Conservation (phyloP, 2,888 invertebrate genomes). For the Trichogramma dendrolimi region DNA sequence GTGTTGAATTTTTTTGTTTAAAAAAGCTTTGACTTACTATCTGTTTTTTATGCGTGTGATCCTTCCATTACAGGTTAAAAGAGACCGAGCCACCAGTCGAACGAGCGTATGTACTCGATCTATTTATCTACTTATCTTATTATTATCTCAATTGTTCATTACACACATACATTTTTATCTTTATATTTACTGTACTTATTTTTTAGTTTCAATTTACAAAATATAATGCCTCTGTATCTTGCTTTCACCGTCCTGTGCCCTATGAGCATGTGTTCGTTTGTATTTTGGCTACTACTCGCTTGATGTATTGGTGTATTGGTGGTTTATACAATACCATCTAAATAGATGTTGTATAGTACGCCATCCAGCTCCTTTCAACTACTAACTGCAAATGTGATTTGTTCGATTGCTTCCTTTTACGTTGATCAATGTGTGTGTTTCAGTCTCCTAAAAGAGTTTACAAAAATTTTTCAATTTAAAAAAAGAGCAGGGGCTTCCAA, state of each 20-base stretch:
- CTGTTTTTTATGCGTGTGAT: conserved; percentile 42
- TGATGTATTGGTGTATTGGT: too few species aligned
- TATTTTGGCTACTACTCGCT: not conserved
- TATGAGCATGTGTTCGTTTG: not conserved
- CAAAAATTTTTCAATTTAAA: too few species aligned
- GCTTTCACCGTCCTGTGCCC: not conserved
- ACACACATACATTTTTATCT: not conserved
- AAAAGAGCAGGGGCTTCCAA: too few species aligned
- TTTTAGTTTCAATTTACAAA: not conserved
- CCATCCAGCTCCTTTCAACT: too few species aligned
- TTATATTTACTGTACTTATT: not conserved
- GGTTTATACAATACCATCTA: too few species aligned
- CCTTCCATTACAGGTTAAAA: conserved; percentile 74
- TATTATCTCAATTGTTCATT: conserved; percentile 9
- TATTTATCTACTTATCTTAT: conserved; percentile 49
- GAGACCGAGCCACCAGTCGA: conserved; percentile 78
- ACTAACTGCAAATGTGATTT: too few species aligned
- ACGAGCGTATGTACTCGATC: conserved; percentile 74
- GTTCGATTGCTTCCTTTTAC: too few species aligned
- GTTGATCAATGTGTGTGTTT: too few species aligned
- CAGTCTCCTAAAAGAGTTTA: too few species aligned
- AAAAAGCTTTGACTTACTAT: not conserved
- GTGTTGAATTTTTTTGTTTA: not conserved
- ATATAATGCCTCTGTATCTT: not conserved
- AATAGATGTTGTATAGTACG: too few species aligned